A percentile compares a stretch with the other conserved stretches of the same genome.
Evolutionary conservation across 2,888 invertebrate genomes (phyloP).

Genomic region (Leuctra nigra): DNA sequence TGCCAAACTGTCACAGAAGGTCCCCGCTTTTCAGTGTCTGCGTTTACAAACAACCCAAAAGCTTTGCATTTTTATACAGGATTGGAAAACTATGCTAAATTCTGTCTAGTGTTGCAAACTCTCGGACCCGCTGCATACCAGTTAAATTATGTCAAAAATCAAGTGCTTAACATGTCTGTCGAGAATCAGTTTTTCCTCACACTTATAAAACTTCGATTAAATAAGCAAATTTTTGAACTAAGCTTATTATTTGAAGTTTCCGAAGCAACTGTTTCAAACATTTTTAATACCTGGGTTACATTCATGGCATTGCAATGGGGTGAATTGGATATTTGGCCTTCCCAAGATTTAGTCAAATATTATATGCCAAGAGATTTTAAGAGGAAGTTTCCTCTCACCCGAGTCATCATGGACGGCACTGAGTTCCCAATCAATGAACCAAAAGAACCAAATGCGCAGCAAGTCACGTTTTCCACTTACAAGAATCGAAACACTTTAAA

Average conservation of each 20-base stretch:
- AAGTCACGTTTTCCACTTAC: constrained; percentile 31
- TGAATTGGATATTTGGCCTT: constrained; percentile 28
- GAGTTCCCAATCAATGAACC: constrained; percentile 27
- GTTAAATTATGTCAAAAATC: constrained; percentile 17
- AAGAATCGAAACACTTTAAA: constrained; percentile 31
- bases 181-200: constrained; percentile 25
- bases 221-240: constrained; percentile 24
- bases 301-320: constrained; percentile 27
- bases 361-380: constrained; percentile 29
- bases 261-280: constrained; percentile 25
- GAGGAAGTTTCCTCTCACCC: constrained; percentile 26
- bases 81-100: constrained; percentile 24
- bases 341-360: constrained; percentile 26
- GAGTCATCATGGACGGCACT: constrained; percentile 30
- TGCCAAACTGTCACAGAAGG: constrained; percentile 1
- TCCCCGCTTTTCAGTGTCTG: neutral
- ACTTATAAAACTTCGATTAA: constrained; percentile 27
- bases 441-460: constrained; percentile 27
- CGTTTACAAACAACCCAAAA: neutral
- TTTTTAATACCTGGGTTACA: constrained; percentile 28
- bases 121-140: constrained; percentile 15
- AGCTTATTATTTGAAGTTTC: constrained; percentile 25
- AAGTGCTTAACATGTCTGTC: constrained; percentile 14
- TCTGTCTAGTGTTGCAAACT: constrained; percentile 23
- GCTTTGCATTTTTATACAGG: constrained; percentile 25